Conservation (phyloP, 2,888 invertebrate species). For the Agrotis segetum region DNA sequence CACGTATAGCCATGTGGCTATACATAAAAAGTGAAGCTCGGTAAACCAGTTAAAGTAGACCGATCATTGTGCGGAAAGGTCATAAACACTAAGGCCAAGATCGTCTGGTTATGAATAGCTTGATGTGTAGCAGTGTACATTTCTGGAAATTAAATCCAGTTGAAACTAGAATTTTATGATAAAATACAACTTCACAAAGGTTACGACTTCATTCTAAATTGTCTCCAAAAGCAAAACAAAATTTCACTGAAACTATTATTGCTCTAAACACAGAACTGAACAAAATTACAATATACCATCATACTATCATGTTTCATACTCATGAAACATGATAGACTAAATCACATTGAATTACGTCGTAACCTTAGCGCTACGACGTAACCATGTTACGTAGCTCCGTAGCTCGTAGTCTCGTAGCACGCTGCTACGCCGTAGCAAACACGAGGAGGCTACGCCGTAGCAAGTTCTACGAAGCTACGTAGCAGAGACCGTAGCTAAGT, state of each 20-base stretch:
- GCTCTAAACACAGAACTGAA: conserved; percentile 31
- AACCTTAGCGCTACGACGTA: conserved; percentile 44
- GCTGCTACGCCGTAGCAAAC: conserved; percentile 26
- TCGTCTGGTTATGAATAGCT: too few relatives aligned
- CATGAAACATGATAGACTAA: conserved; percentile 59
- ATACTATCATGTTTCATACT: conserved; percentile 14
- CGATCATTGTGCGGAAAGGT: too few relatives aligned
- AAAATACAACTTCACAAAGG: background rate
- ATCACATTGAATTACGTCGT: conserved; percentile 59
- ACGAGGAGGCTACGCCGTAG: conserved; percentile 40
- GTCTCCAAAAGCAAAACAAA: background rate
- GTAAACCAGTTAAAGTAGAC: too few relatives aligned
- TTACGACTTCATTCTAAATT: background rate
- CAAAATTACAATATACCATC: conserved; percentile 43
- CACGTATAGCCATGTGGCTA: background rate
- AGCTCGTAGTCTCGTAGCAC: conserved; percentile 32
- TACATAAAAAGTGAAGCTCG: too few relatives aligned
- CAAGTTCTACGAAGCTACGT: conserved; percentile 43
- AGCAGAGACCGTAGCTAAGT: conserved; percentile 50
- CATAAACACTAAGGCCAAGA: background rate
- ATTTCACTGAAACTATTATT: conserved; percentile 1
- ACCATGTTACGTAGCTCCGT: conserved; percentile 45
- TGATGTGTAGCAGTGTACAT: too few relatives aligned
- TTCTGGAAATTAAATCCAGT: conserved; percentile 1
- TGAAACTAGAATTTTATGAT: background rate